phyloP scores from a whole-genome alignment of 2,888 invertebrate genomes.

The Hemithea aestivaria region DNA sequence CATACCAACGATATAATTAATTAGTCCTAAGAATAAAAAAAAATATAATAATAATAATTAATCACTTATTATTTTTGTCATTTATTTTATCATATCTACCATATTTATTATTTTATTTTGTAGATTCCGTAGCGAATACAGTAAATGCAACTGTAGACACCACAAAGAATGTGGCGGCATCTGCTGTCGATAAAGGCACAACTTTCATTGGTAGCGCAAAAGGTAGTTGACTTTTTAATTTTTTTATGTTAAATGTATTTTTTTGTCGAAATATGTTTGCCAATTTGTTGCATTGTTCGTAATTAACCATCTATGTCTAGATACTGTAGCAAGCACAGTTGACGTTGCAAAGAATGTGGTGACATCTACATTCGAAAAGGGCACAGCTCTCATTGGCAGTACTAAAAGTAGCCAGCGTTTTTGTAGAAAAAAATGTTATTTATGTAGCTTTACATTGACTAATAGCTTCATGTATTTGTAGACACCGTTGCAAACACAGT shows the following conservation, averaged over 20 bases:
- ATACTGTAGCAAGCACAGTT: slow-evolving; percentile 39
- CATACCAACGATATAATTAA: too few relatives aligned
- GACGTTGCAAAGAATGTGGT: slow-evolving; percentile 42
- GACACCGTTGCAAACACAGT: slow-evolving; percentile 44
- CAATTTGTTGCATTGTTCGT: slow-evolving; percentile 1
- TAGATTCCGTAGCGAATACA: slow-evolving; percentile 38
- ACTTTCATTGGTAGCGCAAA: slow-evolving; percentile 37
- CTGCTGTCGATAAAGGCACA: slow-evolving; percentile 38
- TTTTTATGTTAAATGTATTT: background rate
- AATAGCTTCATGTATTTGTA: slow-evolving; percentile 23
- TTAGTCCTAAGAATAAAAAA: too few relatives aligned
- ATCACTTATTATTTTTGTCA: background rate
- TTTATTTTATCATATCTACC: background rate
- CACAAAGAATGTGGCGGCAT: slow-evolving; percentile 37
- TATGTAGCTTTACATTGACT: background rate
- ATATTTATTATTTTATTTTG: slow-evolving; percentile 11
- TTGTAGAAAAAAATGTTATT: too few relatives aligned
- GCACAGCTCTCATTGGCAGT: slow-evolving; percentile 34
- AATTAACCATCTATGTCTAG: slow-evolving; percentile 28
- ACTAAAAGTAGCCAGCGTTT: slow-evolving; percentile 37
- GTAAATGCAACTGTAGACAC: slow-evolving; percentile 40
- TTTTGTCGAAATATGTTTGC: background rate
- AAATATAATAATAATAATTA: too few relatives aligned
- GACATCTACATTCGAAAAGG: slow-evolving; percentile 35
- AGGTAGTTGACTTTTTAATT: slow-evolving; percentile 29